phyloP scores from a whole-genome alignment of 1,140 invertebrate species.

The Drosophila ironensis region DNA sequence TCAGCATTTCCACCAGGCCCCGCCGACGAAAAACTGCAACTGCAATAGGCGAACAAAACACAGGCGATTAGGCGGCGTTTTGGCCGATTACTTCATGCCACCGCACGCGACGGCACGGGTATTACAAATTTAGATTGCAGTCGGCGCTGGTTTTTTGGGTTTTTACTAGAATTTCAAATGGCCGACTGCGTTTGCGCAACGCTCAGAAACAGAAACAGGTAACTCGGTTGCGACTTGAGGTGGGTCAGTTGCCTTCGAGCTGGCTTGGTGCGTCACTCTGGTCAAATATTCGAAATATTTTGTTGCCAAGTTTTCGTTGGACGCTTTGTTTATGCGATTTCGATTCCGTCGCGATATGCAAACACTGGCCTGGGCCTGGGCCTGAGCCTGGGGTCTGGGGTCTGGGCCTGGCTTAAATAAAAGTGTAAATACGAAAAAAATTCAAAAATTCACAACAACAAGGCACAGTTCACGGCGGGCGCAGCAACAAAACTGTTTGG shows the following conservation, averaged over 20 bases:
- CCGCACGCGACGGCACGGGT: no score
- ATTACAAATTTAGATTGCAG: slow-evolving; percentile 9
- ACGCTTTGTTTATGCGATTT: slow-evolving; percentile 37
- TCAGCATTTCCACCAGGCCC: slow-evolving; percentile 49
- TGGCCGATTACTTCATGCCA: slow-evolving; percentile 58
- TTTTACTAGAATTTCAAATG: slow-evolving; percentile 34
- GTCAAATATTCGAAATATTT: slow-evolving; percentile 63
- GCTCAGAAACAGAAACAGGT: slow-evolving; percentile 13
- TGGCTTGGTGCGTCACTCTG: slow-evolving; percentile 53
- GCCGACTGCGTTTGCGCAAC: slow-evolving; percentile 38
- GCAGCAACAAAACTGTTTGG: slow-evolving; percentile 52
- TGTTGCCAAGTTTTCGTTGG: slow-evolving; percentile 35
- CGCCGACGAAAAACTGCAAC: slow-evolving; percentile 31
- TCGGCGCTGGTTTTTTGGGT: neutral
- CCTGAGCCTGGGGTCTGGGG: no score
- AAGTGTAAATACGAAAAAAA: slow-evolving; percentile 41
- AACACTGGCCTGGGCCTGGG: slow-evolving; percentile 25
- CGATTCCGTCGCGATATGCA: slow-evolving; percentile 51
- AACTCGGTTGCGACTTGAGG: slow-evolving; percentile 21
- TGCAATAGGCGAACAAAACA: no score
- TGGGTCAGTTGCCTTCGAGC: slow-evolving; percentile 30
- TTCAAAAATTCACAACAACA: slow-evolving; percentile 29
- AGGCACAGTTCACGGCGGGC: neutral
- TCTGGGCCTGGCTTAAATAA: slow-evolving; percentile 34
- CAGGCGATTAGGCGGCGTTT: no score